Conservation (phyloP, 2,113 vertebrate species). For the Hassar affinis region DNA sequence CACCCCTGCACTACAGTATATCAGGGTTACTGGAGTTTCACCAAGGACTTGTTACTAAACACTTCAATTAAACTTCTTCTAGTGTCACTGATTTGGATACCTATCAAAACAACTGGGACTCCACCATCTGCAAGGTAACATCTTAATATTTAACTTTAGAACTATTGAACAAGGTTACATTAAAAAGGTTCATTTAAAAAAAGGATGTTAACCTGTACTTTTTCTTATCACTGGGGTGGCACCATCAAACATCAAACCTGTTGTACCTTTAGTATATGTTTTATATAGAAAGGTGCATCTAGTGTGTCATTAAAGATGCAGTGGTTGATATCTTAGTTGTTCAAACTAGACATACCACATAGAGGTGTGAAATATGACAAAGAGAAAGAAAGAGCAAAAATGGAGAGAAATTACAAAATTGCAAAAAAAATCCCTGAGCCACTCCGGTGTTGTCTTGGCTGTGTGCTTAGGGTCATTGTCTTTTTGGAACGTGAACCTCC, state of each 20-base stretch:
- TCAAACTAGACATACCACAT: neutral
- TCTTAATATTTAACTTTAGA: neutral
- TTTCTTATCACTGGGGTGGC: neutral
- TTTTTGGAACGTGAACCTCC: too few species aligned
- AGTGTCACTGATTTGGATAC: slow-evolving; percentile 73
- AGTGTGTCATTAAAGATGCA: neutral
- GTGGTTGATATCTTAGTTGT: neutral
- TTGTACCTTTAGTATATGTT: neutral
- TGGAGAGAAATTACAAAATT: too few species aligned
- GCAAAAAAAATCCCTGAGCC: too few species aligned
- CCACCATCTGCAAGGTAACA: slow-evolving; percentile 68
- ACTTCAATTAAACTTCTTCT: neutral
- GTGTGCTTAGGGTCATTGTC: too few species aligned
- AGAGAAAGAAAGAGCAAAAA: too few species aligned
- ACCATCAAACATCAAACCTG: neutral
- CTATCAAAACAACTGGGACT: slow-evolving; percentile 68
- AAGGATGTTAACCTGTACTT: neutral
- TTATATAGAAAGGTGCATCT: neutral
- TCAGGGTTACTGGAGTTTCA: neutral
- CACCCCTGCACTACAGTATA: too few species aligned
- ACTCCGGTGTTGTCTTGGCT: too few species aligned
- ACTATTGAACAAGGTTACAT: neutral
- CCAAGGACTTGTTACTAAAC: neutral
- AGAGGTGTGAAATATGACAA: too few species aligned
- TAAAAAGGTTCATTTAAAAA: neutral